Base-by-base conservation (phyloP, 2,797 vertebrate genomes). In the Lemur catta region DNA sequence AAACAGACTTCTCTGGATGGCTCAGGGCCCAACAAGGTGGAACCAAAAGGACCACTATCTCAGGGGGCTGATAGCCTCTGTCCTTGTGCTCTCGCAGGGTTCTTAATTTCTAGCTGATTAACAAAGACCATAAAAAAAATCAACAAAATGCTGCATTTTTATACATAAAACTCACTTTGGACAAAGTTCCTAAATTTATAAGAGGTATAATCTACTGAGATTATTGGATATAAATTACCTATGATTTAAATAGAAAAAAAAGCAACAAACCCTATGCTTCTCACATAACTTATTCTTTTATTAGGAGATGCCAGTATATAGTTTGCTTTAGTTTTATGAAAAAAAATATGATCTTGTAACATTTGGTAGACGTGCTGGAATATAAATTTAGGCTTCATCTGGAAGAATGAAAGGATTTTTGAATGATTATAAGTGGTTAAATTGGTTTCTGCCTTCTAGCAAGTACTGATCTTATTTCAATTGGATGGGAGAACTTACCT, bases 331-430 rank as follows among this genome's bases (percentile, higher is more conserved):
- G 38, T 94, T 91, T 93, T 84, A 13, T 76, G 15, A 76, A 38
- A 74, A 72, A 67, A 71, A 38, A 24, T n/a, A 48, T 18, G 43
- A 28, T 71, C 90, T 43, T 92, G 7, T 71, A 50, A 87, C 90
- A 84, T 89, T 89, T 84, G 15, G 11, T 75, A 6, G 43, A 48
- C 9, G 75, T 63, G 38, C 12, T 78, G 33, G 94, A 97, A 82
- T n/a, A 28, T 95, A 96, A 94, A 92, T 76, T 95, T 84, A 88
- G 84, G 28, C 15, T 91, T 97, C 26, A 80, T 55, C 8, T 81
- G 22, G 46, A 63, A 85, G 18, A 89, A 88, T 10, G 61, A 88
- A 87, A 82, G 13, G 1, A 15, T 28, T 65, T 93, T 95, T 94
- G 15, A 95, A 43, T 92, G 80, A 89, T 71, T 95, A 75, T 74